Evolutionary conservation across 2,113 vertebrate genomes (phyloP).

Genomic region (Mola mola): DNA sequence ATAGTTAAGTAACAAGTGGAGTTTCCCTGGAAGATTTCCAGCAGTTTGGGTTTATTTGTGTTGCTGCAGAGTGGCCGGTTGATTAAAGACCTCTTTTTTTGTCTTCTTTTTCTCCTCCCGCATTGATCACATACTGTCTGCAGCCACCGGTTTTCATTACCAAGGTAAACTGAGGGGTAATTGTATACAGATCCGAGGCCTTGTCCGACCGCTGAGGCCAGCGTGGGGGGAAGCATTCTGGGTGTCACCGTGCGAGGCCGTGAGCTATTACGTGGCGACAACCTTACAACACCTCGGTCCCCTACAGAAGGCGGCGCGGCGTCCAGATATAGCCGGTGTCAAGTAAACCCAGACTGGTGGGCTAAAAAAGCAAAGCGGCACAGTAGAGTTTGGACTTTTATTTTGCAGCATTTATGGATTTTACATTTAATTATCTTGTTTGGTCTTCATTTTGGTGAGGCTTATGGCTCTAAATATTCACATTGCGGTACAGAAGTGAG

Average conservation of each 20-base stretch:
- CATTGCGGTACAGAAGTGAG: no score
- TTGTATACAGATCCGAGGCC: conserved; percentile 19
- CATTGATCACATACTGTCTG: conserved; percentile 32
- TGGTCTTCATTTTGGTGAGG: no score
- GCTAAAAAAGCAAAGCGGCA: neutral
- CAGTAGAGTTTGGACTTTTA: no score
- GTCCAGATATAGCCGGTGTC: conserved; percentile 57
- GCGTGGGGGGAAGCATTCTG: conserved; percentile 31
- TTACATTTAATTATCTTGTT: no score
- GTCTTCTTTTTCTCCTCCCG: conserved; percentile 23
- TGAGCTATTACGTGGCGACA: conserved; percentile 68
- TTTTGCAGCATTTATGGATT: no score
- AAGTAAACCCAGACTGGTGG: conserved; percentile 44
- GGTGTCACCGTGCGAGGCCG: conserved; percentile 38
- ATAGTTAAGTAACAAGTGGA: conserved; percentile 44
- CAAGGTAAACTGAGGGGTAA: conserved; percentile 25
- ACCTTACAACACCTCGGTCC: conserved; percentile 44
- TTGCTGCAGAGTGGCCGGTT: conserved; percentile 10
- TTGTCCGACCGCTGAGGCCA: conserved; percentile 8
- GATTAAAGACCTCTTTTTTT: conserved; percentile 37
- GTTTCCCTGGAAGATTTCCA: conserved; percentile 57
- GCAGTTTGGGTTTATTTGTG: conserved; percentile 7
- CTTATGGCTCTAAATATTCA: no score
- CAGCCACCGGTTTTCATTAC: conserved; percentile 19
- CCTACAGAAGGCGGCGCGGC: conserved; percentile 13